Base-by-base conservation (phyloP, 2,888 invertebrate species). In the Acleris literana region DNA sequence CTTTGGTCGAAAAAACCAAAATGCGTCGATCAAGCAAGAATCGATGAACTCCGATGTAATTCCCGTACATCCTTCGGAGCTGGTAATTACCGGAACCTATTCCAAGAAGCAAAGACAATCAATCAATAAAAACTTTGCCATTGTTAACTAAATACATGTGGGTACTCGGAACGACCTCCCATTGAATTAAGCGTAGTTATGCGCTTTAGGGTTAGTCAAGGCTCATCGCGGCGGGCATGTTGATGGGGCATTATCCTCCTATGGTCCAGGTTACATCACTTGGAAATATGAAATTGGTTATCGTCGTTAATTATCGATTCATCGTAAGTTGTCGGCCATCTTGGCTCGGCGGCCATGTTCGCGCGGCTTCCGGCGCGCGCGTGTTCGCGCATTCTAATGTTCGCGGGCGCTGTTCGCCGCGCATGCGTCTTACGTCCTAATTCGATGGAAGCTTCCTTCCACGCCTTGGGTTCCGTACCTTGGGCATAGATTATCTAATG, bases 261-360 rank as follows among this genome's bases (percentile, higher is more conserved):
- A 84, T 78, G 87, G 87, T 72, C 76, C 76, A 81, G 78, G 85
- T 91, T 90, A 90, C 90, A 88, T 90, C 89, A 91, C 83, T 88
- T 85, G 76, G 84, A 90, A 89, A 88, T 91, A 90, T 90, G 88
- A 90, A 90, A 88, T 90, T 86, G 85, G 84, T 86, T 88, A 87
- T 90, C 86, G 82, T 74, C 72, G 78, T 87, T 90, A 87, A 92
- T 92, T 92, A 91, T 90, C 85, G 90, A 91, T 92, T 92, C 88
- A 87, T 84, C 79, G 86, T 84, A 83, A 83, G 85, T 87, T 77
- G 85, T 82, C 82, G 80, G 90, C 90, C 86, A 86, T 86, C 86
- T 89, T 91, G 90, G 86, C 83, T 88, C 84, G 83, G 82, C 85
- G 84, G 85, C 86, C 86, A 86, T 86, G 87, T 89, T 91, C 83